A percentile compares a stretch with the other conserved stretches of the same genome.
Conservation (phyloP, 2,797 vertebrate species). For the Sphenodon punctatus region DNA sequence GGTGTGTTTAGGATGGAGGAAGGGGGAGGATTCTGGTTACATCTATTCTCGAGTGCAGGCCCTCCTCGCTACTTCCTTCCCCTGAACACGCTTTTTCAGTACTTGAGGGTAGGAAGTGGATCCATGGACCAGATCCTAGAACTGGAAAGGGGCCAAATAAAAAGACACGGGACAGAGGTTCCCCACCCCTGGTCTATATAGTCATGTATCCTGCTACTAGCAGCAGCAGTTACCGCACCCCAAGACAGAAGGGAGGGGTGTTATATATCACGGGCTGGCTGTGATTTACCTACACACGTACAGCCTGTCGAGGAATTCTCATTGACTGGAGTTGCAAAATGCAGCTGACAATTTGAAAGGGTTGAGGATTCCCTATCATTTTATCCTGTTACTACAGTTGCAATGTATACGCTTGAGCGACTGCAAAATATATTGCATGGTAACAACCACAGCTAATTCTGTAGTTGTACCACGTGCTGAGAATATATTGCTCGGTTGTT, state of each 20-base stretch:
- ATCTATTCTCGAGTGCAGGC: no score
- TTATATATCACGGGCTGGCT: fast-evolving
- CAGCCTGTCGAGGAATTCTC: fast-evolving
- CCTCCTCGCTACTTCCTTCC: no score
- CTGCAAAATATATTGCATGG: neutral
- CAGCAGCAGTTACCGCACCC: neutral
- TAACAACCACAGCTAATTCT: neutral
- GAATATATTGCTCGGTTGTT: no score
- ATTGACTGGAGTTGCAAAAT: neutral
- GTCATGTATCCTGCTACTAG: neutral
- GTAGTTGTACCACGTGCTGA: no score
- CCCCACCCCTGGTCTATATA: no score
- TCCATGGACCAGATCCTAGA: no score
- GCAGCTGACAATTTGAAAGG: neutral
- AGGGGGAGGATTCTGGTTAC: no score
- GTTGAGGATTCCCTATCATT: neutral
- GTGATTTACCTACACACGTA: fast-evolving
- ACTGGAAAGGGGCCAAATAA: no score
- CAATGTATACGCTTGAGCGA: neutral
- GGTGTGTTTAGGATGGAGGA: no score
- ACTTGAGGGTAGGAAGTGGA: no score
- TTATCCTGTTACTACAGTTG: neutral
- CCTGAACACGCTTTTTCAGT: no score
- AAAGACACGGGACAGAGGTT: no score
- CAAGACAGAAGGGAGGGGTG: fast-evolving